Conservation (phyloP, 2,113 vertebrate species). For the Danionella cerebrum region DNA sequence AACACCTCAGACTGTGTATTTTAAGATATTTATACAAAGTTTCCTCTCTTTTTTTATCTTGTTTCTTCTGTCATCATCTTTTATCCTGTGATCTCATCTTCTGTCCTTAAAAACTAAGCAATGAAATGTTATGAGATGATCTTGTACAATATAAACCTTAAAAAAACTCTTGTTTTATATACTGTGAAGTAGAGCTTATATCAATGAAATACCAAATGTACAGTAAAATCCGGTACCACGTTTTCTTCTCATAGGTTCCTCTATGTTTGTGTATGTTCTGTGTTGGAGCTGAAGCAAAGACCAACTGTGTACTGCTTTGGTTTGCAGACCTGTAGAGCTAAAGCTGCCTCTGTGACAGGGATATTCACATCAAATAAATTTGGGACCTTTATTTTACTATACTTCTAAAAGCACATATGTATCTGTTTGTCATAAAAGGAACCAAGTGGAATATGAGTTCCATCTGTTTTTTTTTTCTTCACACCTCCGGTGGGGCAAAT, state of each 20-base stretch:
- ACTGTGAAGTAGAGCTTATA: constrained; percentile 59
- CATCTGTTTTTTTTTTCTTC: background rate
- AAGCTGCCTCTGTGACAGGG: constrained; percentile 21
- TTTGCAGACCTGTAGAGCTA: background rate
- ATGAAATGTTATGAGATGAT: constrained; percentile 50
- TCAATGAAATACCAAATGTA: constrained; percentile 53
- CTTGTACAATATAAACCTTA: constrained; percentile 55
- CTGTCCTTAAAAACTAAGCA: constrained; percentile 52
- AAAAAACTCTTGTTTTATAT: constrained; percentile 51
- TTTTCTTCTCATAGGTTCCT: constrained; percentile 42
- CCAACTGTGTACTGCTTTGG: constrained; percentile 7
- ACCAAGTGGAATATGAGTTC: background rate
- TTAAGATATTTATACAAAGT: constrained; percentile 68
- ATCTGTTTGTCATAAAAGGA: constrained; percentile 31
- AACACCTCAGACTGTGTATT: constrained; percentile 53
- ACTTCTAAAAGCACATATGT: constrained; percentile 5
- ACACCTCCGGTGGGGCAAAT: too few relatives aligned
- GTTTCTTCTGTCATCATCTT: constrained; percentile 40
- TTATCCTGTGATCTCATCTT: constrained; percentile 41
- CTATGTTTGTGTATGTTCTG: background rate
- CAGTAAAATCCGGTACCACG: constrained; percentile 44
- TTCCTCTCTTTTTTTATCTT: constrained; percentile 52
- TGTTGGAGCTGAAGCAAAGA: background rate
- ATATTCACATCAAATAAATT: constrained; percentile 22
- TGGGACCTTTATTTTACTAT: constrained; percentile 26